Conservation (phyloP, 2,113 vertebrate genomes). For the Syngnathoides biaculeatus region DNA sequence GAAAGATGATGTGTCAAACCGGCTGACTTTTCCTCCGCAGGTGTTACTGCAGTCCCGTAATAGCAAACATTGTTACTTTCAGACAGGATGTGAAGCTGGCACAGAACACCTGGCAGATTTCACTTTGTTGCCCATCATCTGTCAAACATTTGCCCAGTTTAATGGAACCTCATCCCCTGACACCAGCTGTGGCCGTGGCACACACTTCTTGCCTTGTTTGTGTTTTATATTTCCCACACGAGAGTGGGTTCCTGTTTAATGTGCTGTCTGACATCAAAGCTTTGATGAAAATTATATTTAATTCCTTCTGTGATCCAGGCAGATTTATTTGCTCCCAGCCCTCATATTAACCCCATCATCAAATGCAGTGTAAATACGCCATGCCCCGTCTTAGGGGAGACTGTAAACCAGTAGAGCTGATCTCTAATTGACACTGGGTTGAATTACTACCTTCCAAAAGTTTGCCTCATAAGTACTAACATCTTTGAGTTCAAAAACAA, state of each 20-base stretch:
- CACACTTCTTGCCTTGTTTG: slow-evolving; percentile 51
- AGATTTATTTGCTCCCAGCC: slow-evolving; percentile 46
- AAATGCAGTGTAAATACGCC: slow-evolving; percentile 53
- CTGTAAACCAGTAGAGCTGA: slow-evolving; percentile 50
- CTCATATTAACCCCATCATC: slow-evolving; percentile 63
- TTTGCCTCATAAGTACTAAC: slow-evolving; percentile 31
- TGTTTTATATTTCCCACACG: slow-evolving; percentile 39
- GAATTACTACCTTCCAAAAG: slow-evolving; percentile 54
- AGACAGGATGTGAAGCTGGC: slow-evolving; percentile 5
- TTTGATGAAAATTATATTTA: slow-evolving; percentile 61
- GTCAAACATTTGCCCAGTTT: slow-evolving; percentile 44
- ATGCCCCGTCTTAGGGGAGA: slow-evolving; percentile 47
- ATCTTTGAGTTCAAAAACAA: slow-evolving; percentile 29
- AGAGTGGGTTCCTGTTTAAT: slow-evolving; percentile 22
- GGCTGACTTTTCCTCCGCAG: slow-evolving; percentile 15
- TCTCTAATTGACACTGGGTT: slow-evolving; percentile 59
- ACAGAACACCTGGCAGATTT: slow-evolving; percentile 14
- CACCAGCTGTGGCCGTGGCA: slow-evolving; percentile 38
- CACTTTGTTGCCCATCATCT: slow-evolving; percentile 37
- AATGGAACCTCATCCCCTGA: slow-evolving; percentile 37
- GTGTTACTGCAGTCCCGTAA: neutral
- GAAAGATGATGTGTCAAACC: slow-evolving; percentile 5
- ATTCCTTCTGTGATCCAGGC: slow-evolving; percentile 64
- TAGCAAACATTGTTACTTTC: slow-evolving; percentile 1
- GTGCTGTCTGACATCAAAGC: slow-evolving; percentile 64